phyloP scores from a whole-genome alignment of 2,113 vertebrate genomes.

The Nibea albiflora region DNA sequence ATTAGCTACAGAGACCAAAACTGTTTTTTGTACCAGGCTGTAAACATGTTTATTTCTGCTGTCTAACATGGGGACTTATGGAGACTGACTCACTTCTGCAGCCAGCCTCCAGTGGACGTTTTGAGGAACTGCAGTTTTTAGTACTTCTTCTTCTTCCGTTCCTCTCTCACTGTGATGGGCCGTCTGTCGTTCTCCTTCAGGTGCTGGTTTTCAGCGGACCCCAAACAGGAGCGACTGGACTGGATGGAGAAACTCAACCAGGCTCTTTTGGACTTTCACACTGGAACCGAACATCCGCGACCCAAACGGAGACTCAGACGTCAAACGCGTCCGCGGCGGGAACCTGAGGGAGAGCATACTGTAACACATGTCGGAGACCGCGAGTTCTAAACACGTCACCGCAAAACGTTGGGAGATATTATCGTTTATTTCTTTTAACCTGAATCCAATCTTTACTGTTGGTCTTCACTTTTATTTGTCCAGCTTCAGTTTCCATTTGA shows the following conservation, averaged over 20 bases:
- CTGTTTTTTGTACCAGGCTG: too few relatives aligned
- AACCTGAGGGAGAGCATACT: slow-evolving; percentile 79
- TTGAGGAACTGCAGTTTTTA: too few relatives aligned
- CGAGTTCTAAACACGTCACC: too few relatives aligned
- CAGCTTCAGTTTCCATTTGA: slow-evolving; percentile 25
- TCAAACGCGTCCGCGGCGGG: slow-evolving; percentile 16
- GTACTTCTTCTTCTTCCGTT: too few relatives aligned
- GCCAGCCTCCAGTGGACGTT: too few relatives aligned
- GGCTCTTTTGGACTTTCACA: slow-evolving; percentile 80
- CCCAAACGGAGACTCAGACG: slow-evolving; percentile 2
- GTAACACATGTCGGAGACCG: slow-evolving; percentile 39
- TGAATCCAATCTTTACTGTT: slow-evolving; percentile 40
- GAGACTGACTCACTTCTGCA: too few relatives aligned
- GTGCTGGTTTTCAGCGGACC: slow-evolving; percentile 85
- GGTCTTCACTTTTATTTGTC: slow-evolving; percentile 49
- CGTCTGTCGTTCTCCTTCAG: slow-evolving; percentile 49
- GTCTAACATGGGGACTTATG: too few relatives aligned
- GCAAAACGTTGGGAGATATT: slow-evolving; percentile 23
- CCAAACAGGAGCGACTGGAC: slow-evolving; percentile 75
- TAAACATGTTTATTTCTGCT: too few relatives aligned
- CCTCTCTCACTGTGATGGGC: too few relatives aligned
- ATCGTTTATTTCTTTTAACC: slow-evolving; percentile 45
- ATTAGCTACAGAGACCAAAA: too few relatives aligned
- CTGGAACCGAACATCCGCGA: slow-evolving; percentile 74
- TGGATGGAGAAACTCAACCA: slow-evolving; percentile 86